Conservation (phyloP, 2,888 invertebrate species). For the Linnaemya vulpina region DNA sequence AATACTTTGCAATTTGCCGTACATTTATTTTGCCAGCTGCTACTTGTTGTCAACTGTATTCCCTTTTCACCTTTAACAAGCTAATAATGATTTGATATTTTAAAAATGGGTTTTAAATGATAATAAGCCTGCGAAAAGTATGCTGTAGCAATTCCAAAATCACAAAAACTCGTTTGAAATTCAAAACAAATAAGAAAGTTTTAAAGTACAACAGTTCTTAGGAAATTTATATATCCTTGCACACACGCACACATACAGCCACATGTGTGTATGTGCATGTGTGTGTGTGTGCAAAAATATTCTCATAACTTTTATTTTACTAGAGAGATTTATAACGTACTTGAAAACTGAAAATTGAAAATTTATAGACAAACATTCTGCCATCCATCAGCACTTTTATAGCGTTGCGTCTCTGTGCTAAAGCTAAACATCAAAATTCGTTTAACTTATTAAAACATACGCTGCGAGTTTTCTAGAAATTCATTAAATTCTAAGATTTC, state of each 20-base stretch:
- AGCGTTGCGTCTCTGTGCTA: neutral
- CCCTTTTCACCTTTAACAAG: neutral
- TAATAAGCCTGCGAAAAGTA: slow-evolving; percentile 38
- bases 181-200: neutral
- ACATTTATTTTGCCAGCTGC: neutral
- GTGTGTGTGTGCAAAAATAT: neutral
- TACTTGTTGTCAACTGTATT: neutral
- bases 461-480: slow-evolving; percentile 42
- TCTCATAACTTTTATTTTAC: slow-evolving; percentile 55
- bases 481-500: slow-evolving; percentile 46
- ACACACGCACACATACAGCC: neutral
- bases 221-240: neutral
- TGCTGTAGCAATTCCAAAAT: slow-evolving; percentile 25
- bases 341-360: slow-evolving; percentile 61
- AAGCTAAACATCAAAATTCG: slow-evolving; percentile 30
- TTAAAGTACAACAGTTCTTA: slow-evolving; percentile 35
- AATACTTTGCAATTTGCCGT: slow-evolving; percentile 1
- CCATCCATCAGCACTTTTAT: neutral
- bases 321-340: slow-evolving; percentile 52
- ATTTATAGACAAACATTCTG: slow-evolving; percentile 48
- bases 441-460: slow-evolving; percentile 46
- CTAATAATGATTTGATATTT: slow-evolving; percentile 25
- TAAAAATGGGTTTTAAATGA: slow-evolving; percentile 32
- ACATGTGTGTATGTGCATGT: neutral
- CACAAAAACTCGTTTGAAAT: slow-evolving; percentile 17